These are phyloP conservation scores for Apamea crenata DNA, from an alignment of 2,888 invertebrate species.

Conservation along the genomic window DNA sequence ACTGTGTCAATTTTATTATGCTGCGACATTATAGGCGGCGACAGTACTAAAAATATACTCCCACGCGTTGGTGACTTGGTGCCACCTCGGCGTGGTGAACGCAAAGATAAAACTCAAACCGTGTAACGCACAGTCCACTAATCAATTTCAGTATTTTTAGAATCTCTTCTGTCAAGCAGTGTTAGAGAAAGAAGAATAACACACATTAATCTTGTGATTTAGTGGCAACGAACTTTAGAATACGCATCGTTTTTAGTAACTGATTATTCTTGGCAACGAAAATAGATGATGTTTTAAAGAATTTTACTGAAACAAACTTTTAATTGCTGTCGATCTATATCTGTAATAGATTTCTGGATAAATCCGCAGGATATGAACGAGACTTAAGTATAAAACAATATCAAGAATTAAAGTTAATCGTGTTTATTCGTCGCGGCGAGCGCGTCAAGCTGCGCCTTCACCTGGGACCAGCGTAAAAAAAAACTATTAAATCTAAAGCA, in stretches of 20 bases:
- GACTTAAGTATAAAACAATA: conserved; percentile 23
- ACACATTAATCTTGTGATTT: conserved; percentile 57
- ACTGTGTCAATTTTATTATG: conserved; percentile 53
- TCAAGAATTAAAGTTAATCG: conserved; percentile 5
- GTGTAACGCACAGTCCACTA: conserved; percentile 48
- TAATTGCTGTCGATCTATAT: conserved; percentile 34
- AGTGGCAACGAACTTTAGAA: conserved; percentile 64
- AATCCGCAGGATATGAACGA: conserved; percentile 11
- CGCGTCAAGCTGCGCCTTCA: conserved; percentile 71
- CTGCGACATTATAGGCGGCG: conserved; percentile 40
- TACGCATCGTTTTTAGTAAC: conserved; percentile 46
- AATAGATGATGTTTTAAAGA: conserved; percentile 49
- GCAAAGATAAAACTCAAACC: conserved; percentile 60
- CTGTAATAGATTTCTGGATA: conserved; percentile 22
- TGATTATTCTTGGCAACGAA: conserved; percentile 47
- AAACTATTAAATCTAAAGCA: conserved; percentile 78
- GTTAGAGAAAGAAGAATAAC: conserved; percentile 56
- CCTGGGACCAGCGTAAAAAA: conserved; percentile 70
- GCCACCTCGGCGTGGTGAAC: conserved; percentile 46
- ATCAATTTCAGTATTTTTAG: conserved; percentile 63
- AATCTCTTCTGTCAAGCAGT: conserved; percentile 48
- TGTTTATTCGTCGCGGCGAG: conserved; percentile 36
- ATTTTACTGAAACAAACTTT: conserved; percentile 29
- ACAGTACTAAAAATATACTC: conserved; percentile 62
- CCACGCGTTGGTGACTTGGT: conserved; percentile 58